Percentiles rank a stretch among this genome's conserved stretches.
Conservation (phyloP, 2,113 vertebrate species). For the Pangasianodon gigas region DNA sequence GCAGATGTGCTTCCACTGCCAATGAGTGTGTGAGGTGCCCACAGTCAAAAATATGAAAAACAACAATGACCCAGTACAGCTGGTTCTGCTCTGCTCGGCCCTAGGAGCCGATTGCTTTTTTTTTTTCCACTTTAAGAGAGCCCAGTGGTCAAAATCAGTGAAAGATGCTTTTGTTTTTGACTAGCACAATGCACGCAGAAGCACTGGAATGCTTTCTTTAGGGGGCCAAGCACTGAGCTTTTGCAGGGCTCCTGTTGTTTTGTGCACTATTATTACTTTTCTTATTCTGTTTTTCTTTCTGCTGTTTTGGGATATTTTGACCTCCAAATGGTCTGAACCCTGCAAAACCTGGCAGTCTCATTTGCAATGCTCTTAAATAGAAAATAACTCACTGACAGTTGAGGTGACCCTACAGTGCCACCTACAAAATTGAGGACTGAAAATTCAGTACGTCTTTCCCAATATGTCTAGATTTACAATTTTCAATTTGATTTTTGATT, state of each 20-base stretch:
- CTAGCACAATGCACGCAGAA: neutral
- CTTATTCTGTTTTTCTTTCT: neutral
- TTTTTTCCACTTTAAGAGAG: constrained; percentile 5
- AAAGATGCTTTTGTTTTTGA: constrained; percentile 21
- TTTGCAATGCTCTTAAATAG: neutral
- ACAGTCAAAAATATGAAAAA: constrained; percentile 51
- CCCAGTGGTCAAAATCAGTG: neutral
- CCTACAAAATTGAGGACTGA: neutral
- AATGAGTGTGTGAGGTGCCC: constrained; percentile 8
- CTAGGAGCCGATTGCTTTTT: neutral
- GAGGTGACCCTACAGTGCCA: neutral
- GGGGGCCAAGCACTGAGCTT: neutral
- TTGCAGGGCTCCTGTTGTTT: neutral
- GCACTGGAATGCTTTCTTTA: constrained; percentile 4
- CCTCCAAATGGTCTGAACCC: neutral
- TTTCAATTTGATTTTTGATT: neutral
- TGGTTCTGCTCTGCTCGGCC: constrained; percentile 61
- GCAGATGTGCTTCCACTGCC: constrained; percentile 68
- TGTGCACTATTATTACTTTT: neutral
- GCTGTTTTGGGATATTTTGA: neutral
- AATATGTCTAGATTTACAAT: neutral
- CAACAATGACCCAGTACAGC: constrained; percentile 60
- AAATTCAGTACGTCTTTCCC: neutral
- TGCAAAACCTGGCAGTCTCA: neutral
- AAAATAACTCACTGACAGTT: neutral